phyloP scores from a whole-genome alignment of 2,888 invertebrate species.

The Agapostemon virescens region DNA sequence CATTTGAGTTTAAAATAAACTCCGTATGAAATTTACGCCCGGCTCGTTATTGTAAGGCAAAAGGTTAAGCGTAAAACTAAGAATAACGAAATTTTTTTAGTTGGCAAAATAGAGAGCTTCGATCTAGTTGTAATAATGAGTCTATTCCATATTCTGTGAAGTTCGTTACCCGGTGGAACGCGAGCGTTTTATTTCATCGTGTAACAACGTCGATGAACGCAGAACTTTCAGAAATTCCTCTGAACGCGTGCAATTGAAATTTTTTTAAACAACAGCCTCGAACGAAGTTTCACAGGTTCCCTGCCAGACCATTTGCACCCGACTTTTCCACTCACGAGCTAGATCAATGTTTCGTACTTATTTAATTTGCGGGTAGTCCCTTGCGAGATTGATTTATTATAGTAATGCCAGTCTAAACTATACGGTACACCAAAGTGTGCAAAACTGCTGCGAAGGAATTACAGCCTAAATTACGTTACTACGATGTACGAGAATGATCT shows the following conservation, averaged over 20 bases:
- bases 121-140: not conserved
- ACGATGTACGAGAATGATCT: no score
- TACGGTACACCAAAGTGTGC: no score
- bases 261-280: not conserved
- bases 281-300: constrained; percentile 2
- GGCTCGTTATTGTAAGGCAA: no score
- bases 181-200: not conserved
- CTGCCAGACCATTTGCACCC: not conserved
- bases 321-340: not conserved
- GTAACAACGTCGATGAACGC: not conserved
- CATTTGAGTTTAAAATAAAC: no score
- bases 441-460: not conserved
- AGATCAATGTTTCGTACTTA: not conserved
- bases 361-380: not conserved
- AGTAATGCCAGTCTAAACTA: not conserved
- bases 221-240: constrained; percentile 9
- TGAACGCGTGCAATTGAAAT: not conserved
- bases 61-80: not conserved
- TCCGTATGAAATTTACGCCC: no score
- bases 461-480: not conserved
- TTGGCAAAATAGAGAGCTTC: not conserved
- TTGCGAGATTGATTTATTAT: not conserved
- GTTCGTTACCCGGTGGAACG: not conserved
- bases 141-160: not conserved
- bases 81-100: not conserved